phyloP scores from a whole-genome alignment of 2,113 vertebrate species.

The Eonycteris spelaea region DNA sequence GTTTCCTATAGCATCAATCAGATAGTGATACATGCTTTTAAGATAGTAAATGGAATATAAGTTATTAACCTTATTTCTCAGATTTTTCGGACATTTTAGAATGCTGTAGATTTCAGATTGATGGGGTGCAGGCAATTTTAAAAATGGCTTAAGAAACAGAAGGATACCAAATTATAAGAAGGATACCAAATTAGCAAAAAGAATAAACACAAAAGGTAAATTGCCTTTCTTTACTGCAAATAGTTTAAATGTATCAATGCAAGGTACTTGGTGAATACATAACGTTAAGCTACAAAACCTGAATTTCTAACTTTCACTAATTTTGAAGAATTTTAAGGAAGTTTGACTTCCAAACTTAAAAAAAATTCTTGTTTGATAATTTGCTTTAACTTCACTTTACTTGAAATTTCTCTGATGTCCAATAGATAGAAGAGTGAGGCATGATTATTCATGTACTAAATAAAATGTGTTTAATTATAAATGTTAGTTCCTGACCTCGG shows the following conservation, averaged over 20 bases:
- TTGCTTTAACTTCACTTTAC: background rate
- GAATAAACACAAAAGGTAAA: background rate
- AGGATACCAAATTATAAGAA: background rate
- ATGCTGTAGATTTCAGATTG: background rate
- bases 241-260: background rate
- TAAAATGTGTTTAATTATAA: constrained; percentile 64
- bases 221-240: background rate
- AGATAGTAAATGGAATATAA: background rate
- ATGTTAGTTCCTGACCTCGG: constrained; percentile 66
- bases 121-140: background rate
- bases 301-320: background rate
- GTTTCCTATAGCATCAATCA: background rate
- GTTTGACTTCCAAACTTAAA: background rate
- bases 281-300: background rate
- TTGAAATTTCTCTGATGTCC: constrained; percentile 25
- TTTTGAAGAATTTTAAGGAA: background rate
- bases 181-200: background rate
- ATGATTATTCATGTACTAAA: constrained; percentile 52
- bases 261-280: background rate
- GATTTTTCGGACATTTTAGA: background rate
- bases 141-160: background rate
- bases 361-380: background rate
- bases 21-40: background rate
- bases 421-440: constrained; percentile 5
- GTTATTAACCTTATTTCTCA: background rate